phyloP scores from a whole-genome alignment of 2,113 vertebrate species.

The Grus americana region DNA sequence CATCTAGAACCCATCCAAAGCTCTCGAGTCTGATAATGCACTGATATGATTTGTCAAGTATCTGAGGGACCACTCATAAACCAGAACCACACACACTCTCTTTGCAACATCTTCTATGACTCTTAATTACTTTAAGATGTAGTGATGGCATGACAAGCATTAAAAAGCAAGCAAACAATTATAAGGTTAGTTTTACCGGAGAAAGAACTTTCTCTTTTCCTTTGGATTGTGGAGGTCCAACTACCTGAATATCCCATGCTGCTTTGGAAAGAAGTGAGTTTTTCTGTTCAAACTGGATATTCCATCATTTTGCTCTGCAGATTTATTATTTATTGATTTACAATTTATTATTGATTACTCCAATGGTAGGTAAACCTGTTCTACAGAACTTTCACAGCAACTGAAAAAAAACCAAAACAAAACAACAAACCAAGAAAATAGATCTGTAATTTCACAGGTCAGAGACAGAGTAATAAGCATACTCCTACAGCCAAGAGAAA shows the following conservation, averaged over 20 bases:
- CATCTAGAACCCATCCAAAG: not conserved
- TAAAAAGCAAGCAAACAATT: not conserved
- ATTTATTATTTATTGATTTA: not conserved
- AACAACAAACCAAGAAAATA: not conserved
- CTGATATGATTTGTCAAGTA: not conserved
- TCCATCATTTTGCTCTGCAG: not conserved
- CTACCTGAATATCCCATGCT: not conserved
- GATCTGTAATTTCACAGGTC: not conserved
- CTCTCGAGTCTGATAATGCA: not conserved
- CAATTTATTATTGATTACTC: not conserved
- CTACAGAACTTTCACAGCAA: not conserved
- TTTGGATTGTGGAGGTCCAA: not conserved
- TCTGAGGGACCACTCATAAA: not conserved
- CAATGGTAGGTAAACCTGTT: not conserved
- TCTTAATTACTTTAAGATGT: not conserved
- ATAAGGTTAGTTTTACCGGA: not conserved
- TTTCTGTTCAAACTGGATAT: not conserved
- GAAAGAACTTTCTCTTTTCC: not conserved
- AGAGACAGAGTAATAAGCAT: not conserved
- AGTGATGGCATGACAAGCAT: not conserved
- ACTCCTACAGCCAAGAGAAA: not conserved
- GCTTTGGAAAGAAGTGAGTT: not conserved
- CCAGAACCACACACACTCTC: not conserved
- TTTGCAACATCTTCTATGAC: not conserved
- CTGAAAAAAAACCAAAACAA: not conserved